A percentile compares a stretch with the other conserved stretches of the same genome.
phyloP scores from a whole-genome alignment of 2,113 vertebrate genomes.

The Phylloscopus trochilus region DNA sequence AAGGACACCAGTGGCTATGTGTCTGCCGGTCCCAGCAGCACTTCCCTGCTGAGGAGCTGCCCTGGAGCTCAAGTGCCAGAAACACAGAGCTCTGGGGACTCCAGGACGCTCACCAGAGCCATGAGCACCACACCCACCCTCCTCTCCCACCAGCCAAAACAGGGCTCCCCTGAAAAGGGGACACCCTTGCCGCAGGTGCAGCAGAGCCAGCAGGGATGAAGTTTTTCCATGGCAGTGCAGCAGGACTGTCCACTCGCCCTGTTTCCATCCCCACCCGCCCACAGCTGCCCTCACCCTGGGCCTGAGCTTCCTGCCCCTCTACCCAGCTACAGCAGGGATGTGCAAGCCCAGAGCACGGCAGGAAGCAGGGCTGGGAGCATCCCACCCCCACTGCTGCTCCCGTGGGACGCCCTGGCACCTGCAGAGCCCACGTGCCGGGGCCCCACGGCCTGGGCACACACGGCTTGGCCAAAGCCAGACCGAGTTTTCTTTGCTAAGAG shows the following conservation, averaged over 20 bases:
- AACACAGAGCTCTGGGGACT: not conserved
- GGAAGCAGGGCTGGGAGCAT: not conserved
- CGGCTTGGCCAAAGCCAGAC: not conserved
- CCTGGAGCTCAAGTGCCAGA: rapidly evolving
- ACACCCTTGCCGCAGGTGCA: not conserved
- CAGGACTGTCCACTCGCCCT: rapidly evolving
- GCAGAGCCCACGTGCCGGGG: rapidly evolving
- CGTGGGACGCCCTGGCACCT: not conserved
- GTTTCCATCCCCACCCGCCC: rapidly evolving
- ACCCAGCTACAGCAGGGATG: not conserved
- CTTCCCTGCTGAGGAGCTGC: not conserved
- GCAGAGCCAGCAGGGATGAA: not conserved
- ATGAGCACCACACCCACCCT: rapidly evolving
- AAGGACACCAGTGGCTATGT: too few relatives aligned
- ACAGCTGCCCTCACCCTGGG: not conserved
- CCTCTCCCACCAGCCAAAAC: not conserved
- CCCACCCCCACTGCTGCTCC: not conserved
- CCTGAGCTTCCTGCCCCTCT: not conserved
- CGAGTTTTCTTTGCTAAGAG: not conserved
- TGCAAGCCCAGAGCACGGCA: not conserved
- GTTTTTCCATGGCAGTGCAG: not conserved
- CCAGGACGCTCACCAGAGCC: not conserved
- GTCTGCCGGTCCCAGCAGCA: not conserved
- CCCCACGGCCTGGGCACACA: not conserved
- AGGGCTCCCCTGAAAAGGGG: rapidly evolving